Conservation (phyloP, 2,888 invertebrate genomes). For the Cryptocephalus primarius region DNA sequence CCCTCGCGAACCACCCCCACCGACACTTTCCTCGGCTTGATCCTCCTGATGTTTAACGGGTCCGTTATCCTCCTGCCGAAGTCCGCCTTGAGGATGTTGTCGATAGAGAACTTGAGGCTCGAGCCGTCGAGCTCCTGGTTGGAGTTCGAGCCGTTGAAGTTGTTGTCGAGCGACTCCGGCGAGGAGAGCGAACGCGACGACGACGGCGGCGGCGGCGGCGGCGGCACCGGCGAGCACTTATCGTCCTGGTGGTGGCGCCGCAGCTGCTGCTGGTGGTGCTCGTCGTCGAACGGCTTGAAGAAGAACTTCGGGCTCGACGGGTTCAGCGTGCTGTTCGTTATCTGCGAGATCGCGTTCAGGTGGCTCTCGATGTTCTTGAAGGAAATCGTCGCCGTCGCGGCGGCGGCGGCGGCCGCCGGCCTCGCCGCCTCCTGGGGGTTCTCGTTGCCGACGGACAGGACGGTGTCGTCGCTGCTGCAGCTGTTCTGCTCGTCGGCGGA, state of each 20-base stretch:
- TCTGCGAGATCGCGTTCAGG: constrained; percentile 55
- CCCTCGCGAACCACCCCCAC: not conserved
- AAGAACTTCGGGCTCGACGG: constrained; percentile 20
- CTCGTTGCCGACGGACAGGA: constrained; percentile 33
- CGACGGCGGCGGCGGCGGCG: not conserved
- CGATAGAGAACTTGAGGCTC: constrained; percentile 34
- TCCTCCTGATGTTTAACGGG: constrained; percentile 52
- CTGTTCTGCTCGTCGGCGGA: constrained; percentile 28
- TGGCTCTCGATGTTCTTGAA: constrained; percentile 60
- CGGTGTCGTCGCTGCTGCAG: constrained; percentile 67
- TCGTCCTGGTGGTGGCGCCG: not conserved
- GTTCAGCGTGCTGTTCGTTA: constrained; percentile 42
- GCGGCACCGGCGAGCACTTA: not conserved
- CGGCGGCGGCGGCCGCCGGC: constrained; percentile 11
- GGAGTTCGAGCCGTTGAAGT: not conserved
- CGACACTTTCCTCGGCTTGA: constrained; percentile 27
- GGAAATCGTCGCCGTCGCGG: constrained; percentile 35
- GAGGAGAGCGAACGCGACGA: constrained; percentile 18
- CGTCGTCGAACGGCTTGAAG: not conserved
- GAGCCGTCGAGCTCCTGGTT: constrained; percentile 21
- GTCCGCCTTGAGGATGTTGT: not conserved
- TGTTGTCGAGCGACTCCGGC: constrained; percentile 22
- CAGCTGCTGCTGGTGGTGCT: not conserved
- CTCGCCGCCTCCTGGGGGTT: constrained; percentile 7
- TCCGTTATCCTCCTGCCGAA: constrained; percentile 48